phyloP scores from a whole-genome alignment of 2,797 vertebrate species.

The Rhincodon typus region DNA sequence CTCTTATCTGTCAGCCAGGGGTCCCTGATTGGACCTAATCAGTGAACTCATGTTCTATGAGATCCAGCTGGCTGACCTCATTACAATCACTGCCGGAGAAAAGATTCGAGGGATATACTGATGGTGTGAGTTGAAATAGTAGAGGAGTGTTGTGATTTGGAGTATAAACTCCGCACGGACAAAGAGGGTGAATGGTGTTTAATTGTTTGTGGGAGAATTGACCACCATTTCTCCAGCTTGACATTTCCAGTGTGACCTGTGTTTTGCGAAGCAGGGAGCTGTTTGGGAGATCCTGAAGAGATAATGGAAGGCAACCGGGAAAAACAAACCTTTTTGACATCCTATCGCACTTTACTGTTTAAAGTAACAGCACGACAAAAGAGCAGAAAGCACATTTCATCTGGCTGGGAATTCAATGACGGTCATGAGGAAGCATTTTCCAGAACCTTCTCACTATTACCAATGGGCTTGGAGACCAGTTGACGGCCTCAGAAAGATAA shows the following conservation, averaged over 20 bases:
- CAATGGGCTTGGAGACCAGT: neutral
- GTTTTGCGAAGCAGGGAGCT: too few species aligned
- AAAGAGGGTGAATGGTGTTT: neutral
- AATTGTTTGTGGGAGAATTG: neutral
- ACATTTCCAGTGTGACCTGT: neutral
- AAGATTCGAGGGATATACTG: too few species aligned
- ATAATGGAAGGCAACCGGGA: too few species aligned
- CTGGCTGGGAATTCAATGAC: constrained; percentile 39
- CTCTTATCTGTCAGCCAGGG: too few species aligned
- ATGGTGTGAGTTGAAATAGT: neutral
- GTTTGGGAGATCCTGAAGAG: neutral
- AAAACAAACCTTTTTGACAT: constrained; percentile 18
- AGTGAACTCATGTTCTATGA: too few species aligned
- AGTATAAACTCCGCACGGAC: neutral
- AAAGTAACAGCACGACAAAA: neutral
- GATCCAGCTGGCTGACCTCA: too few species aligned
- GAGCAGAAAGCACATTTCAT: neutral
- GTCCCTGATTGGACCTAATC: too few species aligned
- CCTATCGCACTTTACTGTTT: neutral
- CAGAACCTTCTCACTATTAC: neutral
- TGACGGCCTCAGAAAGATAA: neutral
- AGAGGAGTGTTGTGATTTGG: neutral
- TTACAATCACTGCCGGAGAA: neutral
- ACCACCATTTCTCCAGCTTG: neutral
- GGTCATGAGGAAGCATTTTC: neutral